phyloP scores from a whole-genome alignment of 2,888 invertebrate genomes.

The Mayetiola destructor region DNA sequence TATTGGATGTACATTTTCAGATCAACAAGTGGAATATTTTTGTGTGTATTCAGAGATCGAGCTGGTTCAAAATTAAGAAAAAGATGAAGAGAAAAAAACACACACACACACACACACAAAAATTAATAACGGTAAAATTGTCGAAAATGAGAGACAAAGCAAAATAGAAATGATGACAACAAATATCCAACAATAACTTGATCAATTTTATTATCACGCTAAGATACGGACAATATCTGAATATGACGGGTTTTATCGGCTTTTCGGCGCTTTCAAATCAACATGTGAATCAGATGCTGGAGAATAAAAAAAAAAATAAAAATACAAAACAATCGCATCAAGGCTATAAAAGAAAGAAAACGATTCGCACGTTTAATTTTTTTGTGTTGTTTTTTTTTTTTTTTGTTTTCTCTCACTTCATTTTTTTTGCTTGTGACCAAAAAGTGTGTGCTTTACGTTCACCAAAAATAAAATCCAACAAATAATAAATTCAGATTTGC shows the following conservation, averaged over 20 bases:
- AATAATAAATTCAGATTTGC: too few species aligned
- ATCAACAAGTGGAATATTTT: too few species aligned
- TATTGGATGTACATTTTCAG: too few species aligned
- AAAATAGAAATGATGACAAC: not conserved
- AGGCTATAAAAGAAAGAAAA: conserved; percentile 8
- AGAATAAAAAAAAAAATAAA: not conserved
- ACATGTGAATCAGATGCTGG: not conserved
- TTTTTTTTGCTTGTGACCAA: too few species aligned
- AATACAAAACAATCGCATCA: conserved; percentile 1
- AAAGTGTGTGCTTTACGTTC: too few species aligned
- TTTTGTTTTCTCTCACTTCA: not conserved
- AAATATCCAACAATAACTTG: not conserved
- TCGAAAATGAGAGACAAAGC: not conserved
- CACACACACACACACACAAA: not conserved
- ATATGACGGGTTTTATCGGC: not conserved
- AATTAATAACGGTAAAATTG: not conserved
- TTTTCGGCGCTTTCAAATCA: conserved; percentile 12
- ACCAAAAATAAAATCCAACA: too few species aligned
- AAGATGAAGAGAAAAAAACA: too few species aligned
- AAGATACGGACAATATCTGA: not conserved
- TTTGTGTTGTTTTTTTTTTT: not conserved
- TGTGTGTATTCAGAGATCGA: not conserved
- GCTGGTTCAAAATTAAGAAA: not conserved
- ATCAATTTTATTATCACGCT: conserved; percentile 6
- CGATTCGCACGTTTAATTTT: not conserved